A percentile compares a stretch with the other conserved stretches of the same genome.
Evolutionary conservation across 2,113 vertebrate species (phyloP).

Genomic region (Eurypyga helias): DNA sequence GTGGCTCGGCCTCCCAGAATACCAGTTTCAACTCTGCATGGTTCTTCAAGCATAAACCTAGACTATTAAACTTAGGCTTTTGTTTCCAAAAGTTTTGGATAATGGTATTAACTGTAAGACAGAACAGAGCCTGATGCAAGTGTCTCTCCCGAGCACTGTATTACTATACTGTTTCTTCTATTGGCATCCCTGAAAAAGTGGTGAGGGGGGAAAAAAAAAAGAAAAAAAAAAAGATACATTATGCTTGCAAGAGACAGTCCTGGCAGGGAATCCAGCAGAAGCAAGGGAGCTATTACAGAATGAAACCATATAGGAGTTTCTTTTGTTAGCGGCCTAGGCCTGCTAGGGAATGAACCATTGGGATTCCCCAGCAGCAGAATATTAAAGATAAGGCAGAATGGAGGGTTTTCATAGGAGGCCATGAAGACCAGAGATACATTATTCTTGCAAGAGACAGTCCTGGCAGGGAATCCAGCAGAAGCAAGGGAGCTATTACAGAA

Average conservation of each 20-base stretch:
- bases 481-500: background rate
- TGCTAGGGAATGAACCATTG: background rate
- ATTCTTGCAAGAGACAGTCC: background rate
- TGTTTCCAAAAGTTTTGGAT: background rate
- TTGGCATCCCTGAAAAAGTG: background rate
- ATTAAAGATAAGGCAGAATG: background rate
- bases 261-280: background rate
- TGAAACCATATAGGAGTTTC: background rate
- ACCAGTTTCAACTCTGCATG: background rate
- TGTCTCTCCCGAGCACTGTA: background rate
- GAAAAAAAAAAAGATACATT: background rate
- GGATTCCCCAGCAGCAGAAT: background rate
- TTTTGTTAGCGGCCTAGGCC: background rate
- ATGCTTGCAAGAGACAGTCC: background rate
- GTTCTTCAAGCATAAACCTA: background rate
- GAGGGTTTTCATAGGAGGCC: background rate
- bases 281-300: background rate
- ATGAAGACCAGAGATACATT: background rate
- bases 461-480: background rate
- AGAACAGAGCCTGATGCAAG: background rate
- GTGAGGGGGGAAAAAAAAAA: background rate
- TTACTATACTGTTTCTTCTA: background rate
- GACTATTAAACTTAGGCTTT: background rate
- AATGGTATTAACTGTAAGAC: background rate
- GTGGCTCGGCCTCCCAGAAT: background rate